These are phyloP conservation scores for Rugalucina vietnamica DNA, from an alignment of 2,888 invertebrate genomes.

Conservation along the genomic window DNA sequence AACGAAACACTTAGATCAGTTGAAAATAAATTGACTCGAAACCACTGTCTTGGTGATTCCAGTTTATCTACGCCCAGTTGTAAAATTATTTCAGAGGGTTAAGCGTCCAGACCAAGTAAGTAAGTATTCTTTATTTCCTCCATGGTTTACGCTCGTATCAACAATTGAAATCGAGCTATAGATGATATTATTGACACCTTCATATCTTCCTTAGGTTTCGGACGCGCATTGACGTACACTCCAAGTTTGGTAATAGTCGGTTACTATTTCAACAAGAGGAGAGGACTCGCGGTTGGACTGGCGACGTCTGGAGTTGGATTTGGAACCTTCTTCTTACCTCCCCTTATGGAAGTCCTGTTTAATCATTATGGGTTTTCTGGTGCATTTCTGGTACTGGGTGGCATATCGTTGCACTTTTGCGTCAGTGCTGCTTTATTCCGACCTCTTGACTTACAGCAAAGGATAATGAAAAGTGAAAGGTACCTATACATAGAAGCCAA, in stretches of 20 bases:
- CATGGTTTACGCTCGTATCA: too few relatives aligned
- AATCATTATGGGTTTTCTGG: conserved; percentile 68
- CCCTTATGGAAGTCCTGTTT: conserved; percentile 67
- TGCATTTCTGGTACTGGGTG: conserved; percentile 69
- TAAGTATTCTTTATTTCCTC: too few relatives aligned
- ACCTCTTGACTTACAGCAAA: conserved; percentile 60
- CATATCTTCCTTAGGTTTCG: conserved; percentile 73
- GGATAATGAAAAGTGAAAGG: conserved; percentile 44
- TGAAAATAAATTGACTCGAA: too few relatives aligned
- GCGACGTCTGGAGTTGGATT: conserved; percentile 74
- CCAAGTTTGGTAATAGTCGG: conserved; percentile 75
- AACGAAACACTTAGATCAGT: too few relatives aligned
- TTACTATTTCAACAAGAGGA: conserved; percentile 73
- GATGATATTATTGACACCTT: too few relatives aligned
- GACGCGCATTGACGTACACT: conserved; percentile 70
- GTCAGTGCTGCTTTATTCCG: conserved; percentile 69
- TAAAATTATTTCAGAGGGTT: too few relatives aligned
- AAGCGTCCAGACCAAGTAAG: too few relatives aligned
- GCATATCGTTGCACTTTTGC: conserved; percentile 64
- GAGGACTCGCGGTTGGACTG: conserved; percentile 72
- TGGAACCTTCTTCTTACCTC: conserved; percentile 71
- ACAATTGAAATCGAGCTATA: too few relatives aligned
- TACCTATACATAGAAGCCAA: too few relatives aligned
- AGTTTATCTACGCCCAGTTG: too few relatives aligned
- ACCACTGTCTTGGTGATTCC: too few relatives aligned